Conservation (phyloP, 2,113 vertebrate genomes). For the Cottus gobio region DNA sequence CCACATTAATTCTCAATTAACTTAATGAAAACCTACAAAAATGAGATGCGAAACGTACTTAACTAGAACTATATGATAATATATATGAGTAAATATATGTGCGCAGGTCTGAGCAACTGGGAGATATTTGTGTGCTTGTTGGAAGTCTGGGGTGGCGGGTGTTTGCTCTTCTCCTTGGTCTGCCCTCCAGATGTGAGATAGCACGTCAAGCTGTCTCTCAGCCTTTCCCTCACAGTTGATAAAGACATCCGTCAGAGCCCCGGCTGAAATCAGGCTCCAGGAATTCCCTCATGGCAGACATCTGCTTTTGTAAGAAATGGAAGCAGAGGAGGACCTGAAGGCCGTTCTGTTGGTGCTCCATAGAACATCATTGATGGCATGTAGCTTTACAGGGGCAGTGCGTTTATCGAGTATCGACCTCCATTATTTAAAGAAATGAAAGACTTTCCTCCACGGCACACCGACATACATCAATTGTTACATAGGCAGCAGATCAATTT, state of each 20-base stretch:
- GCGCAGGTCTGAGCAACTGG: neutral
- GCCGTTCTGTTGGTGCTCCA: neutral
- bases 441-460: neutral
- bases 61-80: too few species aligned
- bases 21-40: neutral
- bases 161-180: conserved; percentile 35
- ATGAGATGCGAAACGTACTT: neutral
- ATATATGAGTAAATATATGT: neutral
- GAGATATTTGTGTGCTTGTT: neutral
- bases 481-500: neutral
- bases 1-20: neutral
- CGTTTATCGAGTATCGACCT: neutral
- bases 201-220: conserved; percentile 38
- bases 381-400: neutral
- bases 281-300: conserved; percentile 13
- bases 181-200: conserved; percentile 63
- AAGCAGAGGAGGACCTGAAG: neutral
- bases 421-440: neutral
- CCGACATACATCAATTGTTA: neutral
- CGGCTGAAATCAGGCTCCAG: conserved; percentile 19
- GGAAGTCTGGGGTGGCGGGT: conserved; percentile 10
- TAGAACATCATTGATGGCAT: neutral
- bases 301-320: conserved; percentile 8
- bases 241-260: conserved; percentile 59
- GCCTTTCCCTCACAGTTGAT: conserved; percentile 55